These are phyloP conservation scores for Stichopus horrens DNA, from an alignment of 53 echinoderm and acorn worm species.

Conservation along the genomic window DNA sequence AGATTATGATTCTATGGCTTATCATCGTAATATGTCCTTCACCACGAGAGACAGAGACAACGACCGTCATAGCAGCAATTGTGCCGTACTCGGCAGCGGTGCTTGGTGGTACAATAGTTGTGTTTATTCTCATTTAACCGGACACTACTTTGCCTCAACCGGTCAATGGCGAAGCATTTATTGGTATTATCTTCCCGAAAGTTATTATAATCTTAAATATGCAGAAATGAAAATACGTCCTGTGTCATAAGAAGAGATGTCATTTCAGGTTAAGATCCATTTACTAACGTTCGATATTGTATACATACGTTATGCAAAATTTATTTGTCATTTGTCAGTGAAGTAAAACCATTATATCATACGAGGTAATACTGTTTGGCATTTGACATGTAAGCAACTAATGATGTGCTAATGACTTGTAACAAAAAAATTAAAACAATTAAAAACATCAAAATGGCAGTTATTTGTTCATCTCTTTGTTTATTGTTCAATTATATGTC, in stretches of 20 bases:
- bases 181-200: constrained; percentile 5
- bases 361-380: too few species aligned
- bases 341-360: too few species aligned
- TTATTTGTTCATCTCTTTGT: too few species aligned
- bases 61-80: not conserved
- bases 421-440: too few species aligned
- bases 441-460: too few species aligned
- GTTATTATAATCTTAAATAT: constrained; percentile 4
- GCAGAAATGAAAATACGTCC: constrained; percentile 31
- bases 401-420: too few species aligned
- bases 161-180: not conserved
- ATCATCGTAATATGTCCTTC: constrained; percentile 15
- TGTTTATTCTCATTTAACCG: not conserved
- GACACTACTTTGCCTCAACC: not conserved
- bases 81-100: not conserved
- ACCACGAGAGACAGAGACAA: constrained; percentile 20
- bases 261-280: too few species aligned
- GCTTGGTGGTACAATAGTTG: constrained; percentile 28
- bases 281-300: too few species aligned
- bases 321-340: too few species aligned
- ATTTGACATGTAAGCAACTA: too few species aligned
- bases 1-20: constrained; percentile 27
- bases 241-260: not conserved
- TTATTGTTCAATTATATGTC: too few species aligned
- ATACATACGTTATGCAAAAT: too few species aligned